phyloP scores from a whole-genome alignment of 2,797 vertebrate genomes.

The Sphaeramia orbicularis region DNA sequence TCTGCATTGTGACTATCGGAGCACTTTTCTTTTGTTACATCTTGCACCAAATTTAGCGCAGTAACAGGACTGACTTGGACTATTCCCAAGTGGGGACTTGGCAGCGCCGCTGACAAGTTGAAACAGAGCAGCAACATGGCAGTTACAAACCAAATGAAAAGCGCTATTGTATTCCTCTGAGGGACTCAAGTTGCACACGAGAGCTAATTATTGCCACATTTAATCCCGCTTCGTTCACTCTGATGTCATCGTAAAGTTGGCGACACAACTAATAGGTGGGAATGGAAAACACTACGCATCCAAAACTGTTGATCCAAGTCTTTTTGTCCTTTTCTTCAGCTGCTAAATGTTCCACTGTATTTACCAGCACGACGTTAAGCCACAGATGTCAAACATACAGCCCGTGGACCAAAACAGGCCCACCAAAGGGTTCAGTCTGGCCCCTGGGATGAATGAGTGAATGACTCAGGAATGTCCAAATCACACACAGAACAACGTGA shows the following conservation, averaged over 20 bases:
- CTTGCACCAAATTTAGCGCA: conserved; percentile 75
- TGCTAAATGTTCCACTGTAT: too few relatives aligned
- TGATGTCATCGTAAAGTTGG: conserved; percentile 37
- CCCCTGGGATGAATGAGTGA: too few relatives aligned
- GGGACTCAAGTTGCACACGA: conserved; percentile 41
- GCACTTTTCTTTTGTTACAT: conserved; percentile 75
- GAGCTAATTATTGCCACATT: conserved; percentile 49
- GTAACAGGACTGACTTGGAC: conserved; percentile 72
- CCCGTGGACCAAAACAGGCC: too few relatives aligned
- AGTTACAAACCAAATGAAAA: conserved; percentile 59
- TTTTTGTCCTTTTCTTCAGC: too few relatives aligned
- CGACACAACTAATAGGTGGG: conserved; percentile 28
- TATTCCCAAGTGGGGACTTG: conserved; percentile 70
- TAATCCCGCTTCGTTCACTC: conserved; percentile 41
- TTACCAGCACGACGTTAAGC: too few relatives aligned
- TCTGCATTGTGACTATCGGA: conserved; percentile 77
- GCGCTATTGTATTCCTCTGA: conserved; percentile 47
- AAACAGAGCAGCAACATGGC: conserved; percentile 59
- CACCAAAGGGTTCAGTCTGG: too few relatives aligned
- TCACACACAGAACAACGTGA: too few relatives aligned
- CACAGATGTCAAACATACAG: too few relatives aligned
- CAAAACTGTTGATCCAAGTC: conserved; percentile 4
- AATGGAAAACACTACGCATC: conserved; percentile 16
- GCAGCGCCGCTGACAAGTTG: conserved; percentile 67
- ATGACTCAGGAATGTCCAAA: too few relatives aligned